Percentiles rank a stretch among this genome's conserved stretches.
Conservation (phyloP, 1,140 invertebrate species). For the Drosophila gunungcola region DNA sequence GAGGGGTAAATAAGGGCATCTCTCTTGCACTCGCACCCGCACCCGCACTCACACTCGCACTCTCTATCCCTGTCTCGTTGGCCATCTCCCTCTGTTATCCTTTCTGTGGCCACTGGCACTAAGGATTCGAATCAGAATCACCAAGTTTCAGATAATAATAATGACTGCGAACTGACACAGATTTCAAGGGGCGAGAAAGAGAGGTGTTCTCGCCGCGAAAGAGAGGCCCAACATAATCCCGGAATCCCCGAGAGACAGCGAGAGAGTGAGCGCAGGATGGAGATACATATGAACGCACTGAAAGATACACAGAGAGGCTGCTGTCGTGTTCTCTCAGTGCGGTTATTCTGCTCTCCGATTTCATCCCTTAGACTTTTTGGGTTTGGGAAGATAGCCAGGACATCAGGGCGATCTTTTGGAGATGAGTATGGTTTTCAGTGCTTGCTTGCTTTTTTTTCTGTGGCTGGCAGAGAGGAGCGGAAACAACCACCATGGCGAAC, state of each 20-base stretch:
- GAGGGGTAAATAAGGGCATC: conserved; percentile 47
- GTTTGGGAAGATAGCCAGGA: conserved; percentile 62
- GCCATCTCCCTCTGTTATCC: conserved; percentile 38
- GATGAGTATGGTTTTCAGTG: background rate
- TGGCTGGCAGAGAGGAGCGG: conserved; percentile 13
- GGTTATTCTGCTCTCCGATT: conserved; percentile 38
- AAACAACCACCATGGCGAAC: conserved; percentile 40
- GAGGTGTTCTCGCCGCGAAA: conserved; percentile 13
- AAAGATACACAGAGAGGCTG: conserved; percentile 12
- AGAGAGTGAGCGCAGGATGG: conserved; percentile 8
- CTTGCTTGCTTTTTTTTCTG: no score
- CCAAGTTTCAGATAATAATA: conserved; percentile 55
- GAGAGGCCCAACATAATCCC: background rate
- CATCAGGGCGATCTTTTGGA: conserved; percentile 46
- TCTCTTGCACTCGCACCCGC: conserved; percentile 7
- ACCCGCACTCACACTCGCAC: background rate
- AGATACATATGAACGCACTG: conserved; percentile 8
- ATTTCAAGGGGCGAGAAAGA: conserved; percentile 46
- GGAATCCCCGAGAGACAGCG: conserved; percentile 12
- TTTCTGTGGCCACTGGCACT: conserved; percentile 62
- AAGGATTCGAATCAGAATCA: conserved; percentile 60
- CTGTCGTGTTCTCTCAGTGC: conserved; percentile 1
- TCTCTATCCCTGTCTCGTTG: conserved; percentile 6
- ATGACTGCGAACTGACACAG: conserved; percentile 74
- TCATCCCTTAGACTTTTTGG: conserved; percentile 66